Evolutionary conservation across 1,140 invertebrate genomes (phyloP), one percentile per base, ranked within the genome.

Genomic region (Bombus cullumanus): DNA sequence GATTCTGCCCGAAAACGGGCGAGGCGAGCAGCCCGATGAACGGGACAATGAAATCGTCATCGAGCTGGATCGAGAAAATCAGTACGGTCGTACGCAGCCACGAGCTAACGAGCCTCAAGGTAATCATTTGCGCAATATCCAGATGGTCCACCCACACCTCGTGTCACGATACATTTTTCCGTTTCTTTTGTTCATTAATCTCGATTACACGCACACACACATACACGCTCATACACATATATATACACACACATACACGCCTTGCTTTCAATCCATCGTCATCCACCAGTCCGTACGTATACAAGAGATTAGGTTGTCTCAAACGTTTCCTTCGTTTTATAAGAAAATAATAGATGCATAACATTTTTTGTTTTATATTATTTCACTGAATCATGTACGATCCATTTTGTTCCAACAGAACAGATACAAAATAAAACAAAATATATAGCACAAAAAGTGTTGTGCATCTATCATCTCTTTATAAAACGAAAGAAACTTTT

Each of bases 31-130:
- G 81, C 92, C 92, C 87, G 94, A 95, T 89, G 94, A 94, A 87
- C 93, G 93, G 88, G 94, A 95, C 91, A 95, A 95, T 94, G 95
- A 95, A 93, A 95, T 95, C 91, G 94, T 95, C 94, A 95, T 95
- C 93, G 94, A 94, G 88, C 92, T 95, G 94, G 95, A 95, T 92
- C 94, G 93, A 89, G 94, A 95, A 92, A 95, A 95, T 94, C 95
- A 95, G 90, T 95, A 95, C 92, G 94, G 94, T 93, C 94, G 94
- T 89, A 95, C 94, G 62, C 95, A 95, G 88, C 95, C 94, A 74
- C 93, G 95, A 92, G 94, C 95, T 89, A 95, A 95, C 92, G 94
- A 95, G 89, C 95, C 95, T 85, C 95, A 95, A 95, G 95, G 95
- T 95, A 95, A 95, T 90, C 80, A 89, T 90, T 88, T 89, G 68